Evolutionary conservation across 2,113 vertebrate species (phyloP), one percentile per base, ranked within the genome.

Genomic region (Promerops cafer): DNA sequence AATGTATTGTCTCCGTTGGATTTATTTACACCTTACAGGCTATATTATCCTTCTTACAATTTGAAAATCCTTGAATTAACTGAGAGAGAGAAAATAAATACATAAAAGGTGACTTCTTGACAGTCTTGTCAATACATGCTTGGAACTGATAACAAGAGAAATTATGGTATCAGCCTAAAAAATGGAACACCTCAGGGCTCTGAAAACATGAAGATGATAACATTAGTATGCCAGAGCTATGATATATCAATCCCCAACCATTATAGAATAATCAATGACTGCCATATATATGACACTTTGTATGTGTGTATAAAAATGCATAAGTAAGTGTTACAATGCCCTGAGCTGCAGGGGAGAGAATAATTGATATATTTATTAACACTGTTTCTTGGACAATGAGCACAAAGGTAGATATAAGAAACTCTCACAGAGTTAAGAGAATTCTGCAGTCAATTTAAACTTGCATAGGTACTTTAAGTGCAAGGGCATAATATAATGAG

Each of bases 111-210:
- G 68, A 54, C 54, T 93, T 85, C 71, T 83, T 97, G 94, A 86
- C 87, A 93, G 83, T 42, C 65, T 90, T 96, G 95, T 96, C 97
- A 96, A 97, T 95, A 94, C 31, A 59, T 6, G 40, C 91, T 96
- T 92, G 84, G 84, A 90, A 88, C 71, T 90, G 94, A 86, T 95
- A 93, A 44, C 60, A 78, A 94, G 93, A 97, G 83, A 82, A 97
- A 97, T 96, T 75, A 82, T 39, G 56, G 37, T 59, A 92, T 85
- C 88, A 78, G 16, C n/a, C 50, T 96, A 82, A 96, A 93, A 96
- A 86, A 94, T 85, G 45, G 74, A 94, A 91, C 68, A 87, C 87
- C 90, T 91, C 42, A 14, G 61, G 94, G 93, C 65, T 96, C 69
- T 90, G 87, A 94, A 96, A 97, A 81, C 78, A 82, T 1, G 69